Base-by-base conservation (phyloP, 2,888 invertebrate genomes). In the Leucoma salicis region DNA sequence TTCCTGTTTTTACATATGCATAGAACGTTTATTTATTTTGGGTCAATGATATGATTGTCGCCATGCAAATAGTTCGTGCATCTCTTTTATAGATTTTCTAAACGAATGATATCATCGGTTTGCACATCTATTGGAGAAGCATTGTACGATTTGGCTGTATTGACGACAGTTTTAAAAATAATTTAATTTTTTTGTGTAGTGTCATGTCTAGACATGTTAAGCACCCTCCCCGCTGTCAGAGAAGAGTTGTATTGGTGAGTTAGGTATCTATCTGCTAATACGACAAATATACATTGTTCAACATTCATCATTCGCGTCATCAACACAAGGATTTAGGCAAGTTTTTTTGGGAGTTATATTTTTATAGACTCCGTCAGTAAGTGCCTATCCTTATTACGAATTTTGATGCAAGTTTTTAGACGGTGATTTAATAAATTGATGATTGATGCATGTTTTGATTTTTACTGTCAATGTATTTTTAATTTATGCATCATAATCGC, bases 221-320 rank as follows among this genome's bases (percentile, higher is more conserved):
- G 72, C 66, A 70, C 70, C 72, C 69, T 70, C 66, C 69, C 66
- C 63, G 57, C 66, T 64, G 68, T 70, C 65, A 59, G 57, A 56
- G 34, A 78, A 81, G 78, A 78, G 72, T 78, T 81, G 78, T 71
- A 65, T 51, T 52, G 40, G 51, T 63, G 57, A 67, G 10, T 54
- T 57, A 63, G 49, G 48, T 71, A 66, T 70, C 59, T 71, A 66
- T 70, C 59, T 62, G 58, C 69, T 81, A 82, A 82, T 79, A 74
- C 71, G 78, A 78, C 78, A 68, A 63, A 67, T 74, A 77, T 66
- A 72, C 74, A 80, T 84, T 75, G 73, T 76, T 62, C 56, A 64
- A 70, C 80, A 86, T 82, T 82, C 76, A 85, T 85, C 82, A 81
- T 78, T 66, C 75, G 60, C 78, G 78, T 82, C 84, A 79, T 76